These are phyloP conservation scores for Prionace glauca DNA, from an alignment of 2,797 vertebrate genomes.

Conservation along the genomic window DNA sequence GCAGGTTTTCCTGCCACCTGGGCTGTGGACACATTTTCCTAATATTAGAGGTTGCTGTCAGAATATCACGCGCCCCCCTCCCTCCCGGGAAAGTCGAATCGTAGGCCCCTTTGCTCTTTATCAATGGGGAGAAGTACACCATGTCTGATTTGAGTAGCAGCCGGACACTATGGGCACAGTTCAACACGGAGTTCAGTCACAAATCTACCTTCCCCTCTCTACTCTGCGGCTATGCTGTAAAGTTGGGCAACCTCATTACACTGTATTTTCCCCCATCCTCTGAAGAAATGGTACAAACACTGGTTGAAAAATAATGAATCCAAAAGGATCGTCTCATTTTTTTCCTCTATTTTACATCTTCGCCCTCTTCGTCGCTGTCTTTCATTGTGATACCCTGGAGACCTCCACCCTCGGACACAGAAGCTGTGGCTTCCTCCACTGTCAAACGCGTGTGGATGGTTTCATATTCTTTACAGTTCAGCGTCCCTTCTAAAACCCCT, in stretches of 20 bases:
- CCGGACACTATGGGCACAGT: not conserved
- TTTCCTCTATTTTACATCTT: conserved; percentile 5
- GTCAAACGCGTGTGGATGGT: conserved; percentile 80
- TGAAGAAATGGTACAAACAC: conserved; percentile 30
- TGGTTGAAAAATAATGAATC: not conserved
- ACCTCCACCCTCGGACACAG: conserved; percentile 72
- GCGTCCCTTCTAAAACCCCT: conserved; percentile 76
- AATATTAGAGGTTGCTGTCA: not conserved
- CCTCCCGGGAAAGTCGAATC: not conserved
- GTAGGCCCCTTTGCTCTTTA: not conserved
- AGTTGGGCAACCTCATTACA: conserved; percentile 16
- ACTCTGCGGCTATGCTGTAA: conserved; percentile 5
- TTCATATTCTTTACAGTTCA: conserved; percentile 86
- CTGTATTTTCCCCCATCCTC: not conserved
- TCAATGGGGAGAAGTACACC: not conserved
- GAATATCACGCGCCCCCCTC: too few species aligned
- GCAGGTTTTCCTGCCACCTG: not conserved
- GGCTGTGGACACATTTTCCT: not conserved
- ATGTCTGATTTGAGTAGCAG: not conserved
- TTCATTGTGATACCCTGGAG: conserved; percentile 92
- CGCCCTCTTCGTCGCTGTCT: conserved; percentile 81
- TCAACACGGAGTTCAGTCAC: not conserved
- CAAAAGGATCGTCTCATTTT: not conserved
- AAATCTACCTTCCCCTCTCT: not conserved
- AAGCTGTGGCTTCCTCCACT: conserved; percentile 81